Conservation (phyloP, 2,113 vertebrate genomes). For the Plestiodon gilberti region DNA sequence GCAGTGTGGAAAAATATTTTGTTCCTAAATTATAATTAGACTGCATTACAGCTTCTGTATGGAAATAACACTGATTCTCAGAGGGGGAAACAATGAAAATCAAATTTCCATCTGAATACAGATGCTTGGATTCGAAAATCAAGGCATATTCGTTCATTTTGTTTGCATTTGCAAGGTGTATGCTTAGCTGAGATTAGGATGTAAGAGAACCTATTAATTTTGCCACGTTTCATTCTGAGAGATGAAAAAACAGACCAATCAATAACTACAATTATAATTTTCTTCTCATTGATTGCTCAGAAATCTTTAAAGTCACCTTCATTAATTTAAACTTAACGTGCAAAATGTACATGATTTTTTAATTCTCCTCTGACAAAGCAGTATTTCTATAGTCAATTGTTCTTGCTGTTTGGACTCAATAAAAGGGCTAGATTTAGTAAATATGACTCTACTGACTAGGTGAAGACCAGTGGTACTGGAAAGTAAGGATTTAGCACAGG, state of each 20-base stretch:
- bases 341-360: constrained; percentile 54
- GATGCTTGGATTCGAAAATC: constrained; percentile 55
- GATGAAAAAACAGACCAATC: constrained; percentile 58
- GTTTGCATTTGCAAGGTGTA: constrained; percentile 48
- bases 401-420: neutral
- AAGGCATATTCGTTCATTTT: constrained; percentile 56
- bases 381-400: constrained; percentile 39
- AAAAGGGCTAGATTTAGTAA: neutral
- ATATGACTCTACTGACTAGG: neutral
- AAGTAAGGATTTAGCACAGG: neutral
- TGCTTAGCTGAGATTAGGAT: constrained; percentile 69
- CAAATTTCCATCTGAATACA: constrained; percentile 73
- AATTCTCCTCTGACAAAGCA: constrained; percentile 50
- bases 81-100: constrained; percentile 56
- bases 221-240: constrained; percentile 55
- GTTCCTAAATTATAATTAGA: constrained; percentile 55
- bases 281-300: constrained; percentile 61
- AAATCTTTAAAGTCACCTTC: constrained; percentile 57
- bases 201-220: constrained; percentile 55
- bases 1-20: constrained; percentile 47
- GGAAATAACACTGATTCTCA: constrained; percentile 49
- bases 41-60: neutral
- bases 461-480: neutral
- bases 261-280: constrained; percentile 74
- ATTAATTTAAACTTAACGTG: constrained; percentile 65